Conservation (phyloP, 2,797 vertebrate genomes). For the Glossophaga mutica region DNA sequence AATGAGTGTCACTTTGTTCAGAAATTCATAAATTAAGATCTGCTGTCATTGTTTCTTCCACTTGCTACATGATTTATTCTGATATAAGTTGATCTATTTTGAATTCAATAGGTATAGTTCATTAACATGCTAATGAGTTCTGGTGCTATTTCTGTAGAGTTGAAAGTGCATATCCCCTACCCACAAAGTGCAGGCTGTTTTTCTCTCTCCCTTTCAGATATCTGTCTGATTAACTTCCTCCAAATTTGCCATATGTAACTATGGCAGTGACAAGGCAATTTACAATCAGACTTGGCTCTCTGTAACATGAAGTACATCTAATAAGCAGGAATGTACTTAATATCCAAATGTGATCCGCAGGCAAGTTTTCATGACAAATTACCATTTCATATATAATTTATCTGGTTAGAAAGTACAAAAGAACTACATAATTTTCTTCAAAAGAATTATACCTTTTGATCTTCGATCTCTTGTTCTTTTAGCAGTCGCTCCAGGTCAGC, state of each 20-base stretch:
- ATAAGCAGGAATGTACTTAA: slow-evolving; percentile 28
- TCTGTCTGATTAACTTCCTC: not conserved
- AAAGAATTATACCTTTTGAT: slow-evolving; percentile 90
- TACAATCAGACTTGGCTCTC: not conserved
- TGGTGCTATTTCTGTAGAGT: not conserved
- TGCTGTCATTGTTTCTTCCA: not conserved
- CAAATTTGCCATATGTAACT: not conserved
- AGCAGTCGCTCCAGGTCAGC: slow-evolving; percentile 92
- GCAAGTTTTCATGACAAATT: slow-evolving; percentile 49
- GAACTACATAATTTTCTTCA: slow-evolving; percentile 60
- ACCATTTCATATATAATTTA: slow-evolving; percentile 54
- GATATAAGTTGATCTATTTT: not conserved
- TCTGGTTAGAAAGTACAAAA: slow-evolving; percentile 61
- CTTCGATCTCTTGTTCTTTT: slow-evolving; percentile 94
- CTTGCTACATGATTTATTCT: not conserved
- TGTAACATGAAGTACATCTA: not conserved
- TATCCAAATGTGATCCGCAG: not conserved
- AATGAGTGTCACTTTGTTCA: not conserved
- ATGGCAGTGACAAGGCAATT: not conserved
- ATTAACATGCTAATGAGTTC: not conserved
- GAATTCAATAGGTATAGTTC: not conserved
- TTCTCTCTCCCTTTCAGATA: not conserved
- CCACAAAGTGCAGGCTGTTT: not conserved
- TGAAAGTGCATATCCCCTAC: not conserved
- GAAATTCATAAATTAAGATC: not conserved